Evolutionary conservation across 2,113 vertebrate genomes (phyloP), one percentile per base, ranked within the genome.

Genomic region (Anarhynchus alexandrinus): DNA sequence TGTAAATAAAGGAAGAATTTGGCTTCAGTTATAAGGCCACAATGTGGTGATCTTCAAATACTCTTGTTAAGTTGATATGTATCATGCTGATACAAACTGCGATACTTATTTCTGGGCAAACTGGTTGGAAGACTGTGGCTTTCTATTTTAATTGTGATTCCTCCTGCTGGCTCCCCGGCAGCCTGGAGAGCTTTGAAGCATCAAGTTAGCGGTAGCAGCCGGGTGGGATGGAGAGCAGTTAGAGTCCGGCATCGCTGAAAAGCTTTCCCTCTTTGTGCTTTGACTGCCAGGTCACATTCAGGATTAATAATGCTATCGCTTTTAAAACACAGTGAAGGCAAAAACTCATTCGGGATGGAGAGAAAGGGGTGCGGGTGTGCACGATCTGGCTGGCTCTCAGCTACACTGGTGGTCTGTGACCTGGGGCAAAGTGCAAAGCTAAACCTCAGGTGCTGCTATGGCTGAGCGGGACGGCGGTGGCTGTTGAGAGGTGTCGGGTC

Each of bases 381-480:
- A 9, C 0, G 5, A 43, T 10, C 38, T 23, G 22, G 14, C 59
- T 74, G 61, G 29, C 5, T 82, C 34, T 69, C 30, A 19, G 79
- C 51, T 26, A 18, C 4, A 32, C 13, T 29, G 40, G 18, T 77
- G 65, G 47, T 26, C 49, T 54, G 27, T 34, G 58, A 72, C 38
- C 22, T 0, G 0, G 7, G 52, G 19, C 26, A 43, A 45, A 72
- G 88, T 1, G 11, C 2, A 2, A 69, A 62, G 36, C 19, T 76
- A 36, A 81, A 49, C 14, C 27, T 21, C 10, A 34, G 8, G 42
- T 62, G 47, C 25, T 19, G 26, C 72, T 27, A 4, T 0, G 1
- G 43, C 49, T 13, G 16, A 43, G 36, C 0, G 3, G 29, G 36
- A 27, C 1, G 1, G 52, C 0, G 3, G 26, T 12, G 62, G 64